Conservation (phyloP, 2,113 vertebrate genomes). For the Tachuris rubrigastra region DNA sequence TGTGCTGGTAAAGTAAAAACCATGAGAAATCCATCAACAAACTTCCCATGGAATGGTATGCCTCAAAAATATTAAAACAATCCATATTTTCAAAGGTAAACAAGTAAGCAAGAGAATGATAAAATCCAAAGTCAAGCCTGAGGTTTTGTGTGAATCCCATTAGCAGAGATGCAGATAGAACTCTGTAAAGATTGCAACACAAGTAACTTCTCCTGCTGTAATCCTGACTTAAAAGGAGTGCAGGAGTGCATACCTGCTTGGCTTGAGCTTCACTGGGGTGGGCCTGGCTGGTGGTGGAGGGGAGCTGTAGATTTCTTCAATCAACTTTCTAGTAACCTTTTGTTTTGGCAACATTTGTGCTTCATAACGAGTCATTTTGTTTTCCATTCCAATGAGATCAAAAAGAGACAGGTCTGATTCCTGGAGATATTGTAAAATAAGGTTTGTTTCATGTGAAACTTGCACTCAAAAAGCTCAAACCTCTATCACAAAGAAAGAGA, state of each 20-base stretch:
- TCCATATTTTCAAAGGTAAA: neutral
- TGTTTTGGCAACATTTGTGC: conserved; percentile 84
- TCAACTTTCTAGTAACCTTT: conserved; percentile 85
- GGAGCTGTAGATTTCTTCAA: conserved; percentile 87
- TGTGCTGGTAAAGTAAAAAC: neutral
- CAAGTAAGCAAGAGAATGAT: neutral
- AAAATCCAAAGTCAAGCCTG: neutral
- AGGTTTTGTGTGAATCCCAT: neutral
- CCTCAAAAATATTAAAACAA: neutral
- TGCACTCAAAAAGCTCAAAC: neutral
- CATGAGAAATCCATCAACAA: neutral
- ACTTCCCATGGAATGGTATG: neutral
- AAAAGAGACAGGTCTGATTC: conserved; percentile 83
- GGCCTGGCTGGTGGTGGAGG: conserved; percentile 78
- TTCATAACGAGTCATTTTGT: conserved; percentile 83
- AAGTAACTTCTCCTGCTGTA: neutral
- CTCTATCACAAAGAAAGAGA: neutral
- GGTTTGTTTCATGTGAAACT: neutral
- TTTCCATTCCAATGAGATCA: conserved; percentile 87
- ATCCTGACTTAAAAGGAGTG: neutral
- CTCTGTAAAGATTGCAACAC: neutral
- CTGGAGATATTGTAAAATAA: conserved; percentile 56
- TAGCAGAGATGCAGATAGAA: neutral
- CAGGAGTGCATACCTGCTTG: conserved; percentile 79
- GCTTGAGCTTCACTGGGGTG: conserved; percentile 86